Conservation (phyloP, 2,888 invertebrate species). For the Teleogryllus oceanicus region DNA sequence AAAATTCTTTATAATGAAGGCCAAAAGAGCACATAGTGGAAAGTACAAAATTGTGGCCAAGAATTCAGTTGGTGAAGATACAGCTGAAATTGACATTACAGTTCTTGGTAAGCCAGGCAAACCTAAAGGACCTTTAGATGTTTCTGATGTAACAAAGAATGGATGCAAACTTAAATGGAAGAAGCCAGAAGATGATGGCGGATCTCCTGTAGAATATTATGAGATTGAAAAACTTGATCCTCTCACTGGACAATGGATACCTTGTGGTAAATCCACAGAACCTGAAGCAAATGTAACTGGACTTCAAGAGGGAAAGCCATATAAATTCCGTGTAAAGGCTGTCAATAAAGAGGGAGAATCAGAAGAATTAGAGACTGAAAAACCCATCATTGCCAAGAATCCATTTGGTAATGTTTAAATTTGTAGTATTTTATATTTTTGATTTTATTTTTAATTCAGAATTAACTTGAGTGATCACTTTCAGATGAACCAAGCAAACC, state of each 20-base stretch:
- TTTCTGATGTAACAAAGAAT: slow-evolving; percentile 84
- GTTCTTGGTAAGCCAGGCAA: slow-evolving; percentile 58
- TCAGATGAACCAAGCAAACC: slow-evolving; percentile 88
- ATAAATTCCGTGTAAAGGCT: slow-evolving; percentile 96
- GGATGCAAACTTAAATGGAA: slow-evolving; percentile 90
- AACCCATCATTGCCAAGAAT: slow-evolving; percentile 95
- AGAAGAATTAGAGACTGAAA: slow-evolving; percentile 90
- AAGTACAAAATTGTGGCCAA: slow-evolving; percentile 85
- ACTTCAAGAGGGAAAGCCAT: slow-evolving; percentile 90
- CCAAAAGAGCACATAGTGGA: slow-evolving; percentile 77
- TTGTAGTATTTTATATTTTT: not conserved
- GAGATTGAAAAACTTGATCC: slow-evolving; percentile 95
- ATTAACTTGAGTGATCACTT: slow-evolving; percentile 40
- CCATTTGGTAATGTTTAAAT: slow-evolving; percentile 71
- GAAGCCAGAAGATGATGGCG: slow-evolving; percentile 94
- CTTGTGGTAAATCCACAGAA: slow-evolving; percentile 81
- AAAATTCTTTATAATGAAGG: slow-evolving; percentile 80
- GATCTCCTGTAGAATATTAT: slow-evolving; percentile 88
- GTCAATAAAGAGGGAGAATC: slow-evolving; percentile 98
- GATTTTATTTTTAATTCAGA: not conserved
- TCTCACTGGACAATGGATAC: slow-evolving; percentile 87
- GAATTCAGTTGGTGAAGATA: slow-evolving; percentile 90
- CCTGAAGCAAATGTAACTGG: slow-evolving; percentile 81
- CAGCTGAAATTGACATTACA: slow-evolving; percentile 84
- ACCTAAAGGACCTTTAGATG: slow-evolving; percentile 77